Conservation (phyloP, 2,797 vertebrate species). For the Corythornis leucogaster region DNA sequence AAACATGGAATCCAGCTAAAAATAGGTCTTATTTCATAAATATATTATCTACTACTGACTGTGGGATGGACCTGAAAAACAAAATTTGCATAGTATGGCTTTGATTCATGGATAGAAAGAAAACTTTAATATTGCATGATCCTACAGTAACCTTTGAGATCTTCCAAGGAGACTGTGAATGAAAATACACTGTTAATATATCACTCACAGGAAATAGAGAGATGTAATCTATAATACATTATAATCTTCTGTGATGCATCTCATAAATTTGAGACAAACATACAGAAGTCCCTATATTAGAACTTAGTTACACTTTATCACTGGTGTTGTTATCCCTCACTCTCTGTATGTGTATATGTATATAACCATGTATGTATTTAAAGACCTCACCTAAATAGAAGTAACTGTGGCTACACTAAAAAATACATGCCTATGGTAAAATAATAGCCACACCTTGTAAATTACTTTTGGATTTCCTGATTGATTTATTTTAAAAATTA, state of each 20-base stretch:
- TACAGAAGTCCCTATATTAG: constrained; percentile 4
- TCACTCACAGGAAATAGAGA: constrained; percentile 31
- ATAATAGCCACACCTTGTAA: constrained; percentile 49
- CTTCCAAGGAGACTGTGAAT: constrained; percentile 44
- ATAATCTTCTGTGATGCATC: neutral
- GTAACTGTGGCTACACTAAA: constrained; percentile 46
- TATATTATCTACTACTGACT: neutral
- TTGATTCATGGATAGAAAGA: constrained; percentile 35
- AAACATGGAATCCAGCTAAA: neutral
- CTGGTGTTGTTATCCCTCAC: neutral
- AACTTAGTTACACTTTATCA: constrained; percentile 15
- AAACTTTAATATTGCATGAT: constrained; percentile 63
- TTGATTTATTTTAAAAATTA: constrained; percentile 62
- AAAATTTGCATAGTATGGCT: constrained; percentile 54
- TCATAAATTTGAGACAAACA: constrained; percentile 5
- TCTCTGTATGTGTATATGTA: neutral
- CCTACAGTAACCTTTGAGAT: constrained; percentile 41
- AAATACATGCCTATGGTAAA: constrained; percentile 9
- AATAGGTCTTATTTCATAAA: constrained; percentile 7
- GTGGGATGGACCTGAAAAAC: constrained; percentile 14
- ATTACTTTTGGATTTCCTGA: constrained; percentile 55
- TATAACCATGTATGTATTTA: neutral
- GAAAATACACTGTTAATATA: constrained; percentile 56
- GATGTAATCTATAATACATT: constrained; percentile 16
- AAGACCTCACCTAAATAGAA: constrained; percentile 20